These are phyloP conservation scores for Drosophila demipolita DNA, from an alignment of 2,888 invertebrate genomes.

Conservation along the genomic window DNA sequence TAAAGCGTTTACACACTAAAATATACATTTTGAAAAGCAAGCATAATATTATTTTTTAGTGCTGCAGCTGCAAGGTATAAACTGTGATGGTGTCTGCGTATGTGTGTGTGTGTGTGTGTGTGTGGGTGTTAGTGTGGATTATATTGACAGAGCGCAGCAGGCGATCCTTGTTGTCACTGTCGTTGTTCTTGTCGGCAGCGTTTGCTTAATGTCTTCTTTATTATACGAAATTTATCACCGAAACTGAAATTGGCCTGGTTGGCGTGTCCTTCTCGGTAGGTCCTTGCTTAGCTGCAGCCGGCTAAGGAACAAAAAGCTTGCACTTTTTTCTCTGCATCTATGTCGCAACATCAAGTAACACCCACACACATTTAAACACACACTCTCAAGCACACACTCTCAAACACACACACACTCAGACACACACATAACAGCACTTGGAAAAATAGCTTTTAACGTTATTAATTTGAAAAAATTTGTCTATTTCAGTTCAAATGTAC, in stretches of 20 bases:
- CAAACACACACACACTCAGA: conserved; percentile 1
- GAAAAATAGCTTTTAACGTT: background rate
- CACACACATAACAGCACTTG: background rate
- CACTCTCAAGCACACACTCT: conserved; percentile 20
- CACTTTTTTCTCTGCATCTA: conserved; percentile 58
- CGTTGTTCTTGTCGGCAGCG: conserved; percentile 54
- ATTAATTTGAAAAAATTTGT: background rate
- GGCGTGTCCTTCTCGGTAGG: conserved; percentile 47
- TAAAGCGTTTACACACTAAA: conserved; percentile 66
- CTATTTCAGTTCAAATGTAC: background rate
- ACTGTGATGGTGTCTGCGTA: conserved; percentile 48
- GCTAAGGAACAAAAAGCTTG: conserved; percentile 48
- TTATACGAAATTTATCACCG: conserved; percentile 81
- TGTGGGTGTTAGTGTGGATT: conserved; percentile 15
- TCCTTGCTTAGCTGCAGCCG: conserved; percentile 38
- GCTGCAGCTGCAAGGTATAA: conserved; percentile 62
- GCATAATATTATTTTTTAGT: conserved; percentile 61
- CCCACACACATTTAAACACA: conserved; percentile 29
- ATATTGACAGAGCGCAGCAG: conserved; percentile 46
- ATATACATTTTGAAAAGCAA: conserved; percentile 53
- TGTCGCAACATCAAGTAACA: conserved; percentile 58
- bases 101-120: conserved; percentile 45
- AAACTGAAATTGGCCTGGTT: conserved; percentile 74
- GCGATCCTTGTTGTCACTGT: conserved; percentile 68
- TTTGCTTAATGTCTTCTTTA: conserved; percentile 82